phyloP scores from a whole-genome alignment of 2,797 vertebrate species.

The Sarcoramphus papa region DNA sequence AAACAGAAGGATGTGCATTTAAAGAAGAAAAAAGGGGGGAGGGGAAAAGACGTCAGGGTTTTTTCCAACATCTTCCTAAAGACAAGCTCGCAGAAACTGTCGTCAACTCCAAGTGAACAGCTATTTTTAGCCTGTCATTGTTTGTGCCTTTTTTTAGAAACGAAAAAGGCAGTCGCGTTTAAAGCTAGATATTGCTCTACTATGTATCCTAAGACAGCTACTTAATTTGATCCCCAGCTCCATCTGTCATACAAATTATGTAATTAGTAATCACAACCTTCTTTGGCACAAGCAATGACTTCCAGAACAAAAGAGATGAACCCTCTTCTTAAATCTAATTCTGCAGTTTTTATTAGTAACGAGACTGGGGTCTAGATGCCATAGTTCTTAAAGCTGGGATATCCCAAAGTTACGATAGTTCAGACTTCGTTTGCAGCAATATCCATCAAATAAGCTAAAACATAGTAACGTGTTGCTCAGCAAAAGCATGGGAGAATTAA shows the following conservation, averaged over 20 bases:
- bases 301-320: slow-evolving; percentile 20
- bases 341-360: slow-evolving; percentile 22
- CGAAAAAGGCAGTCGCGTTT: slow-evolving; percentile 60
- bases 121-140: slow-evolving; percentile 76
- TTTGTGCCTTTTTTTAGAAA: slow-evolving; percentile 73
- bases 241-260: slow-evolving; percentile 64
- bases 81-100: slow-evolving; percentile 73
- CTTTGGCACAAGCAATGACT: slow-evolving; percentile 37
- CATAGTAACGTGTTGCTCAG: not conserved
- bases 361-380: not conserved
- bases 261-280: slow-evolving; percentile 61
- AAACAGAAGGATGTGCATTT: slow-evolving; percentile 46
- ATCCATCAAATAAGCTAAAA: slow-evolving; percentile 34
- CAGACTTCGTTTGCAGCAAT: not conserved
- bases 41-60: slow-evolving; percentile 33
- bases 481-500: slow-evolving; percentile 6
- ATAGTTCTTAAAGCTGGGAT: not conserved
- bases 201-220: slow-evolving; percentile 52
- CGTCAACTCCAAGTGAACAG: slow-evolving; percentile 73
- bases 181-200: slow-evolving; percentile 65
- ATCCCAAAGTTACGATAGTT: slow-evolving; percentile 1
- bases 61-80: slow-evolving; percentile 65
- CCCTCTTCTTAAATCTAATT: not conserved
- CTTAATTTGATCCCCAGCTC: slow-evolving; percentile 66
- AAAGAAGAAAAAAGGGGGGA: slow-evolving; percentile 44